A percentile compares a stretch with the other conserved stretches of the same genome.
These are phyloP conservation scores for Arothron firmamentum DNA, from an alignment of 2,113 vertebrate genomes.

Conservation along the genomic window DNA sequence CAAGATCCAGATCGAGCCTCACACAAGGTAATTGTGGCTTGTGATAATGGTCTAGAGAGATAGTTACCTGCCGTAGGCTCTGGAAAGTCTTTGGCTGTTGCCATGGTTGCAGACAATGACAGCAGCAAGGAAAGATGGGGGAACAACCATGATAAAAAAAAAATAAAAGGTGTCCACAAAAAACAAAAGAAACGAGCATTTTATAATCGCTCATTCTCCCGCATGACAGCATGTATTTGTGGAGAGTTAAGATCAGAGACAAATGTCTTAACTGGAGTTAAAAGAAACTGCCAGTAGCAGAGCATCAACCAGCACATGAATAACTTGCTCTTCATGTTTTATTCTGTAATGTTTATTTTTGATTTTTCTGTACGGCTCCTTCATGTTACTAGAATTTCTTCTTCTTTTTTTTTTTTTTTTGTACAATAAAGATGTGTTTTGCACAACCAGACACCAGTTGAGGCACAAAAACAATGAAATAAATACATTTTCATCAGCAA, in stretches of 20 bases:
- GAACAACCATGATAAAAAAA: slow-evolving; percentile 58
- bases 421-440: too few species aligned
- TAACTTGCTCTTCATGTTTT: too few species aligned
- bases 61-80: slow-evolving; percentile 79
- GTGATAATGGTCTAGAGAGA: slow-evolving; percentile 58
- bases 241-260: slow-evolving; percentile 1
- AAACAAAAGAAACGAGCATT: slow-evolving; percentile 49
- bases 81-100: slow-evolving; percentile 80
- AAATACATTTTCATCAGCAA: too few species aligned
- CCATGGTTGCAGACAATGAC: slow-evolving; percentile 76
- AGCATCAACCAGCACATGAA: too few species aligned
- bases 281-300: too few species aligned
- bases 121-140: slow-evolving; percentile 68
- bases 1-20: slow-evolving; percentile 55
- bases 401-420: too few species aligned
- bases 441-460: too few species aligned
- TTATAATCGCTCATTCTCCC: slow-evolving; percentile 35
- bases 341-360: too few species aligned
- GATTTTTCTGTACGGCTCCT: too few species aligned
- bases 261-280: slow-evolving; percentile 1
- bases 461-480: too few species aligned
- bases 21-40: slow-evolving; percentile 55
- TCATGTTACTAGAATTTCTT: too few species aligned
- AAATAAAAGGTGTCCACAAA: slow-evolving; percentile 64
- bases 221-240: slow-evolving; percentile 6